These are phyloP conservation scores for Aricia artaxerxes DNA, from an alignment of 2,888 invertebrate species.

Conservation along the genomic window DNA sequence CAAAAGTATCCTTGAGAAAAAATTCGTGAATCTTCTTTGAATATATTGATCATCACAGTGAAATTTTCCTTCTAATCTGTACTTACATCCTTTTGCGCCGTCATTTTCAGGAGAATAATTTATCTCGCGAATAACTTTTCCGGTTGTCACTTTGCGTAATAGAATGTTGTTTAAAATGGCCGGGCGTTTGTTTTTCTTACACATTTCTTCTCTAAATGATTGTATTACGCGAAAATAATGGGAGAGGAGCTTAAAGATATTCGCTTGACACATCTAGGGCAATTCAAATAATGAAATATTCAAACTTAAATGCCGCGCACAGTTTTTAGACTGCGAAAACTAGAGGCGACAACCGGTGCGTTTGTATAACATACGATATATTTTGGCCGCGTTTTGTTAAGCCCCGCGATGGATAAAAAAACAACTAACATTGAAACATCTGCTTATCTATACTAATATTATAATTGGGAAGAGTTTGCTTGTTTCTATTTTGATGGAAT, in stretches of 20 bases:
- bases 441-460: no score
- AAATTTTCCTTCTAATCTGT: conserved; percentile 26
- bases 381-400: no score
- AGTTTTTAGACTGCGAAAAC: background rate
- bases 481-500: no score
- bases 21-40: conserved; percentile 13
- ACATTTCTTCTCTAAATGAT: conserved; percentile 5
- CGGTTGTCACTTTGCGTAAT: conserved; percentile 26
- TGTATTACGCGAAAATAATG: conserved; percentile 10
- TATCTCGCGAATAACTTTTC: conserved; percentile 26
- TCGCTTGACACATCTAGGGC: background rate
- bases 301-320: background rate
- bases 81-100: conserved; percentile 27
- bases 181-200: conserved; percentile 8
- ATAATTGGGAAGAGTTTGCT: no score
- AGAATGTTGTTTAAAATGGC: conserved; percentile 16
- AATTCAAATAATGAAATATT: background rate
- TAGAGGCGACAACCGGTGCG: background rate
- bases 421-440: no score
- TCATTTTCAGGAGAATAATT: conserved; percentile 24
- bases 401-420: no score
- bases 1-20: background rate
- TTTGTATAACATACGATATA: background rate
- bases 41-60: conserved; percentile 27
- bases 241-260: background rate